Evolutionary conservation across 2,888 invertebrate genomes (phyloP), one percentile per base, ranked within the genome.

Genomic region (Branchellion lobata): DNA sequence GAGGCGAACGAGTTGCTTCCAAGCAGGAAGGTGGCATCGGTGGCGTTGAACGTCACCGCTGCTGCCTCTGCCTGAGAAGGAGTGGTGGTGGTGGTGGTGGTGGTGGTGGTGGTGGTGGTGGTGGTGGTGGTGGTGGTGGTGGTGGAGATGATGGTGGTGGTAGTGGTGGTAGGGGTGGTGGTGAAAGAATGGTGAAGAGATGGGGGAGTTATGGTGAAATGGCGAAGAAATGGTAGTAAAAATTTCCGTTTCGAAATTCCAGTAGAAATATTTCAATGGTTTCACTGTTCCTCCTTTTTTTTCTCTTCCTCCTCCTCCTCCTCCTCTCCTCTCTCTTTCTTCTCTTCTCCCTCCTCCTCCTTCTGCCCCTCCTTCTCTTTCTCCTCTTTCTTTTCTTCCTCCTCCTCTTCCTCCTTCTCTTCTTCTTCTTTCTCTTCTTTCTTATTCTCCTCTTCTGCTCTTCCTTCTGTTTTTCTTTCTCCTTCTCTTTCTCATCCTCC

Each of bases 91-190:
- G 68, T 68, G 27, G 24, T 68, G 68, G 68, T 68, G 27, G 68
- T 68, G 27, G 24, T 68, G 68, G 68, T 68, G 68, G 68, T 68
- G 68, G 68, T 68, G 68, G 68, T 68, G 68, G 24, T 21, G 68
- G 24, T 68, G 68, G 68, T 68, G 68, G 68, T 68, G 68, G 27
- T 18, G 27, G 68, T 21, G 68, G 18, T 18, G 27, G 68, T 21
- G 68, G 18, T 21, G 68, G 68, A 21, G 68, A 27, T 68, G 68
- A 27, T 68, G 68, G 68, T 68, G 68, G 68, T 68, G 27, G 68
- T 68, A 27, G 68, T 68, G 68, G 68, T n/a, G n/a, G n/a, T n/a
- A n/a, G n/a, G n/a, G n/a, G n/a, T n/a, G n/a, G n/a, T n/a, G n/a
- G n/a, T n/a, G n/a, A 21, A 27, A 27, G 14, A 27, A 27, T 68